Percentiles rank a stretch among this genome's conserved stretches.
Conservation (phyloP, 2,797 vertebrate species). For the Antennarius maculatus region DNA sequence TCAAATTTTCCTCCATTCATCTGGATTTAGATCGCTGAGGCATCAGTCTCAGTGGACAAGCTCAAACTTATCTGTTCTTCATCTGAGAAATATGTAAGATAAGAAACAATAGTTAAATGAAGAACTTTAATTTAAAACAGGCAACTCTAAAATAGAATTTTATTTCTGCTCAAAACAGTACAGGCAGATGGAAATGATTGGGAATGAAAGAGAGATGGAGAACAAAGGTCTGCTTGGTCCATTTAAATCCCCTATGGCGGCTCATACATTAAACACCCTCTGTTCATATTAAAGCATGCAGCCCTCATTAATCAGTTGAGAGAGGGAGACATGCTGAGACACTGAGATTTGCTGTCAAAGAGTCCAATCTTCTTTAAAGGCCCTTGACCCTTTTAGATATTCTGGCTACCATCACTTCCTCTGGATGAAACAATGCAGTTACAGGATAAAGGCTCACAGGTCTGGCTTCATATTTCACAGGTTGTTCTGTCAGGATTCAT, state of each 20-base stretch:
- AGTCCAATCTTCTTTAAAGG: no score
- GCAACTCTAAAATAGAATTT: neutral
- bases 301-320: slow-evolving; percentile 1
- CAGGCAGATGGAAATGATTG: neutral
- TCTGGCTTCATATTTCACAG: slow-evolving; percentile 29
- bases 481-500: slow-evolving; percentile 18
- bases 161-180: neutral
- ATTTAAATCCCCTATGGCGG: neutral
- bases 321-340: neutral
- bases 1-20: no score
- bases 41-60: no score
- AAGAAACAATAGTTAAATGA: no score
- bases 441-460: slow-evolving; percentile 10
- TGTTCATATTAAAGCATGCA: slow-evolving; percentile 1
- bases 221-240: slow-evolving; percentile 14
- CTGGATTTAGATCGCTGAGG: no score
- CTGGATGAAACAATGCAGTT: slow-evolving; percentile 9
- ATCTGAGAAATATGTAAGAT: neutral
- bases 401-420: slow-evolving; percentile 19
- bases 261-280: neutral
- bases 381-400: slow-evolving; percentile 3
- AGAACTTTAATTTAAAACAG: no score
- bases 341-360: neutral
- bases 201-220: neutral
- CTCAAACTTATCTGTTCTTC: no score